A percentile compares a stretch with the other conserved stretches of the same genome.
These are phyloP conservation scores for Mya arenaria DNA, from an alignment of 1,140 invertebrate species.

Conservation along the genomic window DNA sequence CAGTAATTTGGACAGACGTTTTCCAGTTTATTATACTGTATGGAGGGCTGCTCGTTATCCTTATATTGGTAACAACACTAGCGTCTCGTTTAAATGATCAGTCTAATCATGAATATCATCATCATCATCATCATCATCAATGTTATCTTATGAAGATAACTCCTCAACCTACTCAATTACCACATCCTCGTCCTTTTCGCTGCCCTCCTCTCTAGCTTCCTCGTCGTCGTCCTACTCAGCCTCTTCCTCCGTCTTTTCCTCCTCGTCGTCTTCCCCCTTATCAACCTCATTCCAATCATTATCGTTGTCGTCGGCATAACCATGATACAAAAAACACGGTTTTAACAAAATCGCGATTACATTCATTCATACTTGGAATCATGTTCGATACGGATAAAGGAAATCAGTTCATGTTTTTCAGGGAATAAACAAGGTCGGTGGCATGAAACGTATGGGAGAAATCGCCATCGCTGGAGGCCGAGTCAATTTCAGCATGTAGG, in stretches of 20 bases:
- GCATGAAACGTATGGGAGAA: conserved; percentile 22
- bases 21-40: conserved; percentile 84
- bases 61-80: conserved; percentile 8
- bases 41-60: conserved; percentile 5
- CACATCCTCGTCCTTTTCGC: too few species aligned
- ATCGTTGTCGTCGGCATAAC: too few species aligned
- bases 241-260: too few species aligned
- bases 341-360: too few species aligned
- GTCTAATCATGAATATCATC: neutral
- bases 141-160: neutral
- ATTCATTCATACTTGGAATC: too few species aligned
- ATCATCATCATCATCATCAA: neutral
- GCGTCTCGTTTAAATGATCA: neutral
- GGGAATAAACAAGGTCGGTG: conserved; percentile 46
- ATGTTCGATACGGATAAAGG: too few species aligned
- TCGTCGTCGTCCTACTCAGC: too few species aligned
- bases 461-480: conserved; percentile 26
- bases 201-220: too few species aligned
- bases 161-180: neutral
- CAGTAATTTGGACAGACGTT: conserved; percentile 92
- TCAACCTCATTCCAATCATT: too few species aligned
- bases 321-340: too few species aligned
- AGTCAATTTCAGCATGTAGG: conserved; percentile 43
- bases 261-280: too few species aligned
- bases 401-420: too few species aligned